Base-by-base conservation (phyloP, 2,113 vertebrate genomes). In the Gambusia holbrooki region DNA sequence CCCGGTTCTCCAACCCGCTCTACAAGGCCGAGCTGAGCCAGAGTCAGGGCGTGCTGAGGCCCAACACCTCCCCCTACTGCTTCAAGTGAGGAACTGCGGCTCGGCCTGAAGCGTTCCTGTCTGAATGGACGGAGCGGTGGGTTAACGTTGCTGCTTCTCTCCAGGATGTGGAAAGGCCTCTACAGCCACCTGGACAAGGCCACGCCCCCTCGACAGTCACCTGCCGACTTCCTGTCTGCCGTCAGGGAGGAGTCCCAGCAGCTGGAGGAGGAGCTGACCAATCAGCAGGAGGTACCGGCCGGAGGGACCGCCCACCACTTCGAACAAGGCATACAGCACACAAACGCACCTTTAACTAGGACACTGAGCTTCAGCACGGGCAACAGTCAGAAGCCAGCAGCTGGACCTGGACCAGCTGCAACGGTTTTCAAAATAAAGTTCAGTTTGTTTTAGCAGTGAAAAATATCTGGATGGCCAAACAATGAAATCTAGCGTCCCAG, bases 101-200 rank as follows among this genome's bases (percentile, higher is more conserved):
- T 37, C 35, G 9, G 2, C 35, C 10, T 3, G 35, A 11, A 37
- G 35, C 10, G 10, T 37, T 37, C 11, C 35, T 37, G 35, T 37
- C 10, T 37, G 35, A 37, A 37, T 37, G 35, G 35, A 11, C 12
- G 35, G 2, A 42, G 14, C 40, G 13, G 40, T 14, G 4, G 40
- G 40, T 15, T 11, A 61, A 60, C 11, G 7, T 3, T 7, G 7
- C 7, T 25, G 1, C 54, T 58, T 60, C 3, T 58, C 63, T 58
- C 14, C 64, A 81, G 98, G 92, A 97, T 99, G 86, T 99, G 98
- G 98, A 98, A 96, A 76, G 96, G 96, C 22, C 97, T 99, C 92
- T 99, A 99, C 68, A 97, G 97, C 88, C 95, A 94, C 51, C 87
- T 93, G 66, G 97, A 98, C 71, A 97, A 96, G 85, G 94, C 95